Base-by-base conservation (phyloP, 1,140 invertebrate species). In the Homarus americanus region DNA sequence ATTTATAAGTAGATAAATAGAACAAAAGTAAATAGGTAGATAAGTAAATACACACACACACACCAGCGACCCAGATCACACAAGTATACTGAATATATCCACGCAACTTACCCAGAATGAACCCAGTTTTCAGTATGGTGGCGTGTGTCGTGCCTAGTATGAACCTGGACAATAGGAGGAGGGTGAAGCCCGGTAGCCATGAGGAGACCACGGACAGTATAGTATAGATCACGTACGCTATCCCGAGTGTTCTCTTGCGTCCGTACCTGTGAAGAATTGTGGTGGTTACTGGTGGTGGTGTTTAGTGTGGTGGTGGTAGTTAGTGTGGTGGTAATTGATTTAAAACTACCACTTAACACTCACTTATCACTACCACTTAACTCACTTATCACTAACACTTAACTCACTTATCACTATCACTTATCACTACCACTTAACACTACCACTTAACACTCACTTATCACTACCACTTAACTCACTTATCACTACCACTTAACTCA, bases 51-150 rank as follows among this genome's bases (percentile, higher is more conserved):
- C n/a, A 28, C n/a, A 72, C 24, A n/a, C 15, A 72, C 28, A 34
- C 10, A 72, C 28, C 10, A 5, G 10, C 1, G 10, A 34, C 69
- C 69, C 12, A 72, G 2, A 1, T 5, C 69, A 10, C 15, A 12
- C 69, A n/a, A 72, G 36, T 1, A 34, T 72, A 7, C 36, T n/a
- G 69, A 9, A 72, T 34, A 10, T n/a, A n/a, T n/a, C n/a, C n/a
- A n/a, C n/a, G n/a, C n/a, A n/a, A n/a, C n/a, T n/a, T n/a, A 86
- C 83, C 69, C 34, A 86, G 41, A n/a, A 75, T 86, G 41, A 75
- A 86, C 10, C 83, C 83, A 24, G 83, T 75, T 32, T 86, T 66
- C 5, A 86, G 15, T 0, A 75, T 24, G 7, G 72, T 44, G 1
- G 83, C 69, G 9, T 73, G 44, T 5, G 75, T 41, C 38, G 75